These are phyloP conservation scores for Aelia acuminata DNA, from an alignment of 2,888 invertebrate species.

Conservation along the genomic window DNA sequence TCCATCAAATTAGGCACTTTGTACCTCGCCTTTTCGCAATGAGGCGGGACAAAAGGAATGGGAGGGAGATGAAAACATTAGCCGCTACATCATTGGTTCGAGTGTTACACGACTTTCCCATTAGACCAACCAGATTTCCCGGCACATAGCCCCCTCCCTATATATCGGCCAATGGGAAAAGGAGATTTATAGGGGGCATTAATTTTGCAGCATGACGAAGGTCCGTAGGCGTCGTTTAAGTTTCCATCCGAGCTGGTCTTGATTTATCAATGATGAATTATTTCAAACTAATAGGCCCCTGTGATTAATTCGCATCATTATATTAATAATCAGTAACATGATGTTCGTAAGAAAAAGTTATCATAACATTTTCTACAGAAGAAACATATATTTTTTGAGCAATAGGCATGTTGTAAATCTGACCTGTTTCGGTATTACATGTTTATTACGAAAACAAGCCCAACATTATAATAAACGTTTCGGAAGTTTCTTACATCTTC, in stretches of 20 bases:
- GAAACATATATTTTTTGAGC: no score
- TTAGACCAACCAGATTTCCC: conserved; percentile 44
- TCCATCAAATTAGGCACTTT: conserved; percentile 28
- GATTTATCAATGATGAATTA: background rate
- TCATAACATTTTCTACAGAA: no score
- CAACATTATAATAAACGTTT: no score
- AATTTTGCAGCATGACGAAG: background rate
- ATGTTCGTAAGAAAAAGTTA: no score
- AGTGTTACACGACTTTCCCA: conserved; percentile 44
- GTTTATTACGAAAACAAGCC: no score
- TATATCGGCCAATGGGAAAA: conserved; percentile 31
- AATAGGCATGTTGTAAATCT: no score
- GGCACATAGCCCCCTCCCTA: background rate
- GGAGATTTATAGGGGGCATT: conserved; percentile 16
- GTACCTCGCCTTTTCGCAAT: background rate
- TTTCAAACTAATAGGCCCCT: no score
- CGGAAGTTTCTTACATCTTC: no score
- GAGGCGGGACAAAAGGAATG: background rate
- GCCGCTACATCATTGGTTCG: conserved; percentile 23
- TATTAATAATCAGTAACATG: no score
- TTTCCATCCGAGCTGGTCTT: background rate
- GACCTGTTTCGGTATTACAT: no score
- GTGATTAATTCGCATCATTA: no score
- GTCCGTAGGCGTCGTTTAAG: background rate
- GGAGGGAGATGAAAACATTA: conserved; percentile 4